A percentile compares a stretch with the other conserved stretches of the same genome.
These are phyloP conservation scores for Ecliptopera silaceata DNA, from an alignment of 2,888 invertebrate species.

Conservation along the genomic window DNA sequence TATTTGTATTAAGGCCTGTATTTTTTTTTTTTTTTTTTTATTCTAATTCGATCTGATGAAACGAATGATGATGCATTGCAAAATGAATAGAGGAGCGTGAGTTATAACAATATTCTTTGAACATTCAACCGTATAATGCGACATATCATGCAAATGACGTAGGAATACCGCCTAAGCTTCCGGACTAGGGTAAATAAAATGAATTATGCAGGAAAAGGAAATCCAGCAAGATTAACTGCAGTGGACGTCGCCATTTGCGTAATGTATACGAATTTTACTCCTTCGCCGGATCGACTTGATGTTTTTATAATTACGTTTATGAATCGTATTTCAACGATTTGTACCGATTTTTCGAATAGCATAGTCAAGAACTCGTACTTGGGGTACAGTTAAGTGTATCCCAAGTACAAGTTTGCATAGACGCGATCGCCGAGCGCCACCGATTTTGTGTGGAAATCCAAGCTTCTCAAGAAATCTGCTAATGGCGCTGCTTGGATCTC, in stretches of 20 bases:
- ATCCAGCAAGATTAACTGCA: slow-evolving; percentile 36
- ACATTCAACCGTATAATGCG: neutral
- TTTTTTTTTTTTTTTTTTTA: too few relatives aligned
- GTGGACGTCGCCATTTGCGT: slow-evolving; percentile 27
- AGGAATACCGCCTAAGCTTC: neutral
- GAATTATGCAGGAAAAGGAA: slow-evolving; percentile 35
- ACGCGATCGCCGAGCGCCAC: too few relatives aligned
- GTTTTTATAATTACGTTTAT: slow-evolving; percentile 12
- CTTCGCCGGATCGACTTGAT: slow-evolving; percentile 5
- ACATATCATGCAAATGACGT: neutral
- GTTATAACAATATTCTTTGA: neutral
- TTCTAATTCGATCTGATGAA: too few relatives aligned
- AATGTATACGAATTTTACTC: slow-evolving; percentile 25
- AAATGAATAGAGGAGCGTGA: neutral
- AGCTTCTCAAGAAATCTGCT: too few relatives aligned
- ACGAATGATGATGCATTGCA: too few relatives aligned
- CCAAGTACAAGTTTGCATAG: too few relatives aligned
- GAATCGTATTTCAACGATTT: neutral
- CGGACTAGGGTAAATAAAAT: slow-evolving; percentile 25
- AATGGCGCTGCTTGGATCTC: too few relatives aligned
- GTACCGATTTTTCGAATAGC: too few relatives aligned
- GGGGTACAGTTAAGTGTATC: too few relatives aligned
- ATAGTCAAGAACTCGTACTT: too few relatives aligned
- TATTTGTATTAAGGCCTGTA: too few relatives aligned
- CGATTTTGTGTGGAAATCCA: too few relatives aligned